Percentiles rank a stretch among this genome's conserved stretches.
These are phyloP conservation scores for Gambusia affinis DNA, from an alignment of 2,113 vertebrate species.

Conservation along the genomic window DNA sequence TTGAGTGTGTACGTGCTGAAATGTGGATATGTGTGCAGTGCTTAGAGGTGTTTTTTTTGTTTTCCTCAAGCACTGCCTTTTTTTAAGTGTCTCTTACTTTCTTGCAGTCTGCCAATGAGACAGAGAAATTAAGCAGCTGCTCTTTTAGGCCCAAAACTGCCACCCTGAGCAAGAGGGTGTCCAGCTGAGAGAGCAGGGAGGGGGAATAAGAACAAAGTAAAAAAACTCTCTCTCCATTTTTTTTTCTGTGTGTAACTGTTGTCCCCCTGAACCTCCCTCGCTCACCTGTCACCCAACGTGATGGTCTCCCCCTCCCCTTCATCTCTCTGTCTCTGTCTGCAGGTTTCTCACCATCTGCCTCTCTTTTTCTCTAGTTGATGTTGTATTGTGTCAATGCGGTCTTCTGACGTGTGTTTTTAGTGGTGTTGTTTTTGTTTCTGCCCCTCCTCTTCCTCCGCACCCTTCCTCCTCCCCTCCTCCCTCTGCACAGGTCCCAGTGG, in stretches of 20 bases:
- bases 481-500: conserved; percentile 93
- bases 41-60: conserved; percentile 13
- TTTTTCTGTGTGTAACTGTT: conserved; percentile 42
- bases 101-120: conserved; percentile 72
- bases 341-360: conserved; percentile 54
- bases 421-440: conserved; percentile 78
- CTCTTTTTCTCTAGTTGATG: conserved; percentile 56
- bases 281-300: conserved; percentile 54
- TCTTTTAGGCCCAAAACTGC: conserved; percentile 60
- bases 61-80: conserved; percentile 39
- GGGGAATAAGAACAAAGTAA: conserved; percentile 68
- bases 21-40: conserved; percentile 22
- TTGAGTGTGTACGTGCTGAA: conserved; percentile 32
- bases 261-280: conserved; percentile 51
- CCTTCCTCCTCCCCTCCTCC: conserved; percentile 66
- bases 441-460: conserved; percentile 55
- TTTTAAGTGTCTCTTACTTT: conserved; percentile 72
- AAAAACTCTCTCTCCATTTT: conserved; percentile 55
- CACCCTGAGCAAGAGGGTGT: conserved; percentile 58
- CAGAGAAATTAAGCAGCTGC: conserved; percentile 65
- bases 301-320: conserved; percentile 43
- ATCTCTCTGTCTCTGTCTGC: conserved; percentile 55
- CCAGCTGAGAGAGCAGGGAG: conserved; percentile 67
- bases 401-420: conserved; percentile 75
- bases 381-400: conserved; percentile 75